phyloP scores from a whole-genome alignment of 1,140 invertebrate genomes.

The Drosophila pruinosa region DNA sequence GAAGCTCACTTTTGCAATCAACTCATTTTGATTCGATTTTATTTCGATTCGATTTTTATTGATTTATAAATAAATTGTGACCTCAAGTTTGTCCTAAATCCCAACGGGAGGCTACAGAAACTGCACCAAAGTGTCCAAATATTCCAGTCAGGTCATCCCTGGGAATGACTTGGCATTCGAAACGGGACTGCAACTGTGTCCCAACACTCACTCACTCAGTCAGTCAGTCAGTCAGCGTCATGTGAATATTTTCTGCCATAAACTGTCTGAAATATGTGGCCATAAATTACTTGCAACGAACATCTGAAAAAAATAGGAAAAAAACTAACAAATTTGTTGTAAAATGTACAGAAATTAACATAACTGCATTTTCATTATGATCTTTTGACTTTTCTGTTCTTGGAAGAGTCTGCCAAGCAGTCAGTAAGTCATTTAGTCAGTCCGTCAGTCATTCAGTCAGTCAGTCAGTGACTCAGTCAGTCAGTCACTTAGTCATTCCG shows the following conservation, averaged over 20 bases:
- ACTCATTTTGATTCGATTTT: constrained; percentile 14
- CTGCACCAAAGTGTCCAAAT: constrained; percentile 16
- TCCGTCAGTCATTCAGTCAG: constrained; percentile 2
- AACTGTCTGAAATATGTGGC: constrained; percentile 63
- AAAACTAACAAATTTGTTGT: constrained; percentile 22
- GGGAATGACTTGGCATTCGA: too few species aligned
- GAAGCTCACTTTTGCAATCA: neutral
- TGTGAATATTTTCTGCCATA: constrained; percentile 62
- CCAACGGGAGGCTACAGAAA: constrained; percentile 12
- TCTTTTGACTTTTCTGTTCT: constrained; percentile 11
- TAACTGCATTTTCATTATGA: constrained; percentile 59
- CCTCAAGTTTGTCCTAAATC: neutral
- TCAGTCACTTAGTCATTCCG: too few species aligned
- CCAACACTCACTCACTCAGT: neutral
- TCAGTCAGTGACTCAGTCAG: neutral
- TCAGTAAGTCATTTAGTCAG: too few species aligned
- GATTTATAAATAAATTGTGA: constrained; percentile 55
- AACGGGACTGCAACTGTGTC: neutral
- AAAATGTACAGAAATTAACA: constrained; percentile 64
- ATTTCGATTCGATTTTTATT: constrained; percentile 39
- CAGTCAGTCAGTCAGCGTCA: constrained; percentile 21
- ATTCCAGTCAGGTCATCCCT: too few species aligned
- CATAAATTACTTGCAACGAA: constrained; percentile 56
- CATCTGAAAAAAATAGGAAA: too few species aligned
- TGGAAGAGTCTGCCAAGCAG: too few species aligned